These are phyloP conservation scores for Mellilla xanthometata DNA, from an alignment of 2,888 invertebrate species.

Conservation along the genomic window DNA sequence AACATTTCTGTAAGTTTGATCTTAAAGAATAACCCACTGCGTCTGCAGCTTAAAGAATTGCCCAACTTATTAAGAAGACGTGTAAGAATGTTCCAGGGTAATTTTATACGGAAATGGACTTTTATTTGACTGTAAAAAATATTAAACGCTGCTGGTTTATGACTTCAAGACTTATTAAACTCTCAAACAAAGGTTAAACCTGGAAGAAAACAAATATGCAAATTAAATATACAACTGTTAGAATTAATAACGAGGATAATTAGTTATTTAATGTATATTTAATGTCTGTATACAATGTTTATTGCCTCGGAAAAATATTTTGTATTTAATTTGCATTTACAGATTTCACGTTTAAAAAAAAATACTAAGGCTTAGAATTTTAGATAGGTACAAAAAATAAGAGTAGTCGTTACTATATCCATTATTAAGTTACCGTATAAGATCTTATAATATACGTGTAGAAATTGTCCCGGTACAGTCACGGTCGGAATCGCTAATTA, in stretches of 20 bases:
- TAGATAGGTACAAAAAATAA: too few species aligned
- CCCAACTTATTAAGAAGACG: constrained; percentile 47
- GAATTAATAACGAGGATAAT: too few species aligned
- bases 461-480: constrained; percentile 31
- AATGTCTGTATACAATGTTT: too few species aligned
- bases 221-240: too few species aligned
- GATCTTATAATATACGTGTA: constrained; percentile 37
- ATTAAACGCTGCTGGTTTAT: constrained; percentile 8
- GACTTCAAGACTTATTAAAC: not conserved
- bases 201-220: too few species aligned
- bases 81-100: constrained; percentile 45
- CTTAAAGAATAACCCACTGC: constrained; percentile 14
- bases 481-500: constrained; percentile 50
- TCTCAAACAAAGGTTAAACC: not conserved
- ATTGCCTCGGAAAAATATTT: too few species aligned
- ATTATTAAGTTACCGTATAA: too few species aligned
- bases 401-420: too few species aligned
- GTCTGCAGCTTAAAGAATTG: constrained; percentile 41
- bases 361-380: too few species aligned
- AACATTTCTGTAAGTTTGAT: not conserved
- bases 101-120: constrained; percentile 33
- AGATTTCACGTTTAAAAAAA: too few species aligned
- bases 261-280: too few species aligned
- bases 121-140: constrained; percentile 28
- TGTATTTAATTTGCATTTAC: too few species aligned